Evolutionary conservation across 1,140 invertebrate species (phyloP).

Genomic region (Zophobas morio): DNA sequence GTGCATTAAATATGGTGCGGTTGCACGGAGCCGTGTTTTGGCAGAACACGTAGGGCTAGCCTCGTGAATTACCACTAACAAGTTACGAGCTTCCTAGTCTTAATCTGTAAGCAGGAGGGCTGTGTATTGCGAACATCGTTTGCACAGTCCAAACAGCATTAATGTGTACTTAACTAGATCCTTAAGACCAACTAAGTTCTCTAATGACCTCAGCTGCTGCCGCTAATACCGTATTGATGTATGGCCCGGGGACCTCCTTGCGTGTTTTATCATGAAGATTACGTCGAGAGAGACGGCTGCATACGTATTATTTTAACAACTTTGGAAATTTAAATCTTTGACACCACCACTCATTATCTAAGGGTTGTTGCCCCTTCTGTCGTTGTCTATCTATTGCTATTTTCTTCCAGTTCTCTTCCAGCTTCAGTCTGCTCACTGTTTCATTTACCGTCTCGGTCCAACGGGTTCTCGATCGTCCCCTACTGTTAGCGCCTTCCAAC

Average conservation of each 20-base stretch:
- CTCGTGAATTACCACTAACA: slow-evolving; percentile 48
- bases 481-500: too few species aligned
- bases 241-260: background rate
- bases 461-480: too few species aligned
- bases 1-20: slow-evolving; percentile 27
- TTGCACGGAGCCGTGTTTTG: slow-evolving; percentile 25
- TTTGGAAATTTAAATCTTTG: too few species aligned
- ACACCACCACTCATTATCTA: too few species aligned
- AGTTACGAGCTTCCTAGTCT: slow-evolving; percentile 34
- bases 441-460: too few species aligned
- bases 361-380: too few species aligned
- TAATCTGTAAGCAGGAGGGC: slow-evolving; percentile 49
- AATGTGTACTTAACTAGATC: slow-evolving; percentile 62
- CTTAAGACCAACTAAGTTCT: slow-evolving; percentile 59
- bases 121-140: slow-evolving; percentile 53
- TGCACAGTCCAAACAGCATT: slow-evolving; percentile 59
- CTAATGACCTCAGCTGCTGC: slow-evolving; percentile 49
- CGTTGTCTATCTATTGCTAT: too few species aligned
- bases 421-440: too few species aligned
- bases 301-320: too few species aligned
- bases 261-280: background rate
- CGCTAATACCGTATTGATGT: slow-evolving; percentile 45
- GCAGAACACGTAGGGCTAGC: slow-evolving; percentile 49
- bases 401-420: too few species aligned
- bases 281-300: background rate